A percentile compares a stretch with the other conserved stretches of the same genome.
Conservation (phyloP, 2,797 vertebrate genomes). For the Danio albolineatus region DNA sequence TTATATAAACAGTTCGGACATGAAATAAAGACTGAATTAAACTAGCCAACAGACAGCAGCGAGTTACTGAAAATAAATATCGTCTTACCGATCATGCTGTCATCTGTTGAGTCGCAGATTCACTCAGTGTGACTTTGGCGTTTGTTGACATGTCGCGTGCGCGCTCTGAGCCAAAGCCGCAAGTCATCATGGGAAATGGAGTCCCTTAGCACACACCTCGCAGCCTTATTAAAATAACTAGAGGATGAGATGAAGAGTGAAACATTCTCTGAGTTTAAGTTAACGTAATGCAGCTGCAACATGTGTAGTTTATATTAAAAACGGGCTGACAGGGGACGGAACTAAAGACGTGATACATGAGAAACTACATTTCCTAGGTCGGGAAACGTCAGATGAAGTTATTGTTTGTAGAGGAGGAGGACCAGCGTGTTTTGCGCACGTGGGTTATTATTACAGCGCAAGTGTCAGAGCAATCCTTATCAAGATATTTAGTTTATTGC, state of each 20-base stretch:
- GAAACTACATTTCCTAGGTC: slow-evolving; percentile 32
- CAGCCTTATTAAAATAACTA: not conserved
- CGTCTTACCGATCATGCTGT: slow-evolving; percentile 65
- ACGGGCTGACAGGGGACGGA: not conserved
- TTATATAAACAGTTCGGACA: not conserved
- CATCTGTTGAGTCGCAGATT: not conserved
- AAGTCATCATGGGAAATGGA: slow-evolving; percentile 60
- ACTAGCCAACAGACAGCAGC: not conserved
- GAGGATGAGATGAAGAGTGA: not conserved
- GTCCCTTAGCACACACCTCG: slow-evolving; percentile 19
- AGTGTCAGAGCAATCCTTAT: not conserved
- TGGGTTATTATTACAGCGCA: not conserved
- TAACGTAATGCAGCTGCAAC: not conserved
- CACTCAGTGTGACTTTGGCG: slow-evolving; percentile 27
- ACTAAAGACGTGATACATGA: not conserved
- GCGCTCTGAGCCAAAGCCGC: not conserved
- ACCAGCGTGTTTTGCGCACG: not conserved
- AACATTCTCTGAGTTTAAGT: not conserved
- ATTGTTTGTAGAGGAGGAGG: not conserved
- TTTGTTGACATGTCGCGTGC: slow-evolving; percentile 36
- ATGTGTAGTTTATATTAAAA: not conserved
- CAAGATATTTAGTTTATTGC: too few species aligned
- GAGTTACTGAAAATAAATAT: not conserved
- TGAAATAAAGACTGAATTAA: not conserved
- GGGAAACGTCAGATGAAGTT: slow-evolving; percentile 15